These are phyloP conservation scores for Dicyrtoma fusca DNA, from an alignment of 2,888 invertebrate species.

Conservation along the genomic window DNA sequence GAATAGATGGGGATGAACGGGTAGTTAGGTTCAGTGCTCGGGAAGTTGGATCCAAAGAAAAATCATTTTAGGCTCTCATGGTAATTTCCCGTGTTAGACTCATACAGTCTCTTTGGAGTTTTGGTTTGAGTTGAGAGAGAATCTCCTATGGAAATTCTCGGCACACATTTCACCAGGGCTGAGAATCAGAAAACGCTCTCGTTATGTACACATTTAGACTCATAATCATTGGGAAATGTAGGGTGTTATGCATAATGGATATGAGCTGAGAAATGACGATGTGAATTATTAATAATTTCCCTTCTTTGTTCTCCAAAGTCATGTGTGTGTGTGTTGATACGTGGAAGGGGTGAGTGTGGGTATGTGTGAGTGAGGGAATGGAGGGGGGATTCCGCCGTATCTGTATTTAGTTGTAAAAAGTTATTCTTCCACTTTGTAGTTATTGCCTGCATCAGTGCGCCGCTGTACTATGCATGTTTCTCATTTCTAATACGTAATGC, in stretches of 20 bases:
- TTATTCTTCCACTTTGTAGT: too few species aligned
- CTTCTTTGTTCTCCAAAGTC: too few species aligned
- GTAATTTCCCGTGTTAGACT: constrained; percentile 9
- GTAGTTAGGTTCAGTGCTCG: too few species aligned
- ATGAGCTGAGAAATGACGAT: not conserved
- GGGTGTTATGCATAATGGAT: not conserved
- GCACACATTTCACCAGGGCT: not conserved
- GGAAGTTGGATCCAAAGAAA: not conserved
- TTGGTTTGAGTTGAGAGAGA: not conserved
- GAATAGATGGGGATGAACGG: too few species aligned
- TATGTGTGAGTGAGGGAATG: too few species aligned
- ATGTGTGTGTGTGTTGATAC: too few species aligned
- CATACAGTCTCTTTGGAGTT: not conserved
- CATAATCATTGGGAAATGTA: not conserved
- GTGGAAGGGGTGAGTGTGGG: too few species aligned
- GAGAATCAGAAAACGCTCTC: not conserved
- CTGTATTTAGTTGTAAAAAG: too few species aligned
- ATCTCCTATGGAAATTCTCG: not conserved
- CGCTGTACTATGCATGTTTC: too few species aligned
- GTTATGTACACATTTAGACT: not conserved
- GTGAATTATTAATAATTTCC: constrained; percentile 6
- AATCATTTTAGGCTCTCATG: constrained; percentile 1
- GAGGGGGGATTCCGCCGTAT: too few species aligned
- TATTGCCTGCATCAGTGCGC: too few species aligned
- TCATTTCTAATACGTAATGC: too few species aligned